Evolutionary conservation across 2,797 vertebrate genomes (phyloP).

Genomic region (Limnodromus scolopaceus): DNA sequence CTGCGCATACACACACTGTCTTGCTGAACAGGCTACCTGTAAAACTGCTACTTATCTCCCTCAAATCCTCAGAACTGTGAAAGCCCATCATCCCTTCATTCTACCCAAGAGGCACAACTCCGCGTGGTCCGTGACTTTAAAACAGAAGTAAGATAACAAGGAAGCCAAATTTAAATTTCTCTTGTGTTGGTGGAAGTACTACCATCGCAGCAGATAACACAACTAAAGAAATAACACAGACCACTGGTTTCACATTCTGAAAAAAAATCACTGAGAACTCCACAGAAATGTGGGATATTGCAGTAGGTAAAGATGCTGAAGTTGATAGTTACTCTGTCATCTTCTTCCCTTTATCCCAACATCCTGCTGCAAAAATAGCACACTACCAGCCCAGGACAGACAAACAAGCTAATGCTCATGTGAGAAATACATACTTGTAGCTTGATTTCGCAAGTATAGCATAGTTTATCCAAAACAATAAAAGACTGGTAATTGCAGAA

Average conservation of each 20-base stretch:
- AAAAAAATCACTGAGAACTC: not conserved
- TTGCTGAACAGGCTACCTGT: not conserved
- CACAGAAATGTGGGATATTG: not conserved
- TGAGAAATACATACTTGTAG: not conserved
- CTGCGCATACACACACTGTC: not conserved
- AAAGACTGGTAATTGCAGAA: not conserved
- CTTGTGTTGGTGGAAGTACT: not conserved
- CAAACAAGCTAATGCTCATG: not conserved
- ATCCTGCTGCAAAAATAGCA: not conserved
- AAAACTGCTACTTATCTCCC: not conserved
- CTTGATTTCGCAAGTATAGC: not conserved
- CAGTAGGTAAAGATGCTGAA: not conserved
- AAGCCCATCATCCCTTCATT: not conserved
- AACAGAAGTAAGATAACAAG: not conserved
- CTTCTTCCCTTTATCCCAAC: not conserved
- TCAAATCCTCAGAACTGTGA: not conserved
- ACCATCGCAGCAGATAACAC: not conserved
- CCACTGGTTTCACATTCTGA: not conserved
- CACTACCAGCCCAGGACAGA: not conserved
- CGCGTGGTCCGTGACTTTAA: not conserved
- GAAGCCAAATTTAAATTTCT: not conserved
- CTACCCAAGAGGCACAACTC: not conserved
- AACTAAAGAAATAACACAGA: not conserved
- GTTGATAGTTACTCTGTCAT: rapidly evolving
- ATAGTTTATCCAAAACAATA: not conserved